Percentiles rank a stretch among this genome's conserved stretches.
Evolutionary conservation across 1,140 invertebrate species (phyloP).

Genomic region (Lepidurus packardi): DNA sequence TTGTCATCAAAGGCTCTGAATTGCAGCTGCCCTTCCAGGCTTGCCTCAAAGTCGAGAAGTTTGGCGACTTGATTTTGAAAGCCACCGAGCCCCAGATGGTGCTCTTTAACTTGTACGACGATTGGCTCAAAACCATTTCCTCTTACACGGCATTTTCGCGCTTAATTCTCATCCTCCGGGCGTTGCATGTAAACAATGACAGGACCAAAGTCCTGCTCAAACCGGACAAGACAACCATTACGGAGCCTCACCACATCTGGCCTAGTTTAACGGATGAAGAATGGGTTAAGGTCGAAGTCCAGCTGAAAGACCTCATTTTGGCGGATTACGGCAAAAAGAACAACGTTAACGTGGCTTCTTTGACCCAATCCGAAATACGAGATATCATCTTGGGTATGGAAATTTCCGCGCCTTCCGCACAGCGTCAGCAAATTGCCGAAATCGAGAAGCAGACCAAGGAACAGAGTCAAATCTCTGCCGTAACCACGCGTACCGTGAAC

Average conservation of each 20-base stretch:
- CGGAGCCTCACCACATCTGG: constrained; percentile 99
- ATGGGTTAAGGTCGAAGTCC: constrained; percentile 99
- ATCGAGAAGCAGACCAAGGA: constrained; percentile 99
- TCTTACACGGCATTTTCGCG: constrained; percentile 96
- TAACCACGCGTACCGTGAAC: constrained; percentile 95
- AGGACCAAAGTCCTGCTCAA: constrained; percentile 96
- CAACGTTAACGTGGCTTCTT: constrained; percentile 97
- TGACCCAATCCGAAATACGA: constrained; percentile 97
- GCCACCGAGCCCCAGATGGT: constrained; percentile 99
- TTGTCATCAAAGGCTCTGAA: constrained; percentile 99
- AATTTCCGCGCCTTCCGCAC: constrained; percentile 96
- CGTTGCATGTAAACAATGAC: constrained; percentile 98
- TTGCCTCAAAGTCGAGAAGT: constrained; percentile 98
- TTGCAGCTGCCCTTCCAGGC: constrained; percentile 98
- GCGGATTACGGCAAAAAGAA: constrained; percentile 99
- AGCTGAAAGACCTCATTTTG: constrained; percentile 95
- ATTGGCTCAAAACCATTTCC: constrained; percentile 96
- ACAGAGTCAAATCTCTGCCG: constrained; percentile 95
- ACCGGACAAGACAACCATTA: constrained; percentile 97
- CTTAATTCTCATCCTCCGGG: constrained; percentile 91
- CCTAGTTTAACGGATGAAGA: constrained; percentile 94
- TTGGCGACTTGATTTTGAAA: constrained; percentile 97
- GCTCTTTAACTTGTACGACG: constrained; percentile 97
- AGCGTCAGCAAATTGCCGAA: constrained; percentile 98
- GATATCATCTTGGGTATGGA: constrained; percentile 99